Evolutionary conservation across 37 sponge, comb jelly and placozoan species (phyloP).

Genomic region (Ephydatia muelleri): DNA sequence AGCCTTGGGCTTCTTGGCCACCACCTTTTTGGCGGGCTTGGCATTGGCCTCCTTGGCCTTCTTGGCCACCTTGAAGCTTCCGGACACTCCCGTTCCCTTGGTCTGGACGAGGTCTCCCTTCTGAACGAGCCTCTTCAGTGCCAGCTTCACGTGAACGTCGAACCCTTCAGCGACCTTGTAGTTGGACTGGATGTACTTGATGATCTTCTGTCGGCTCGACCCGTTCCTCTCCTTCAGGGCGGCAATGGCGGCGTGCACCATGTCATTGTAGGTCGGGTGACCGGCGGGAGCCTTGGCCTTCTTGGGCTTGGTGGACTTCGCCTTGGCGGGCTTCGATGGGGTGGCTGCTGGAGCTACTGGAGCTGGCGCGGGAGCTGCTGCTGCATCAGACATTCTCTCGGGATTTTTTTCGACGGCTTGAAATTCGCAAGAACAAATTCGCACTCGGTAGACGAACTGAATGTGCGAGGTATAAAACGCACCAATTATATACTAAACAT

Average conservation of each 20-base stretch:
- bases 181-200: constrained; percentile 87
- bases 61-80: constrained; percentile 79
- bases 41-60: constrained; percentile 30
- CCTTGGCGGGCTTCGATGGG: constrained; percentile 5
- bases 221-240: constrained; percentile 77
- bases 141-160: constrained; percentile 71
- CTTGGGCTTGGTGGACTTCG: constrained; percentile 41
- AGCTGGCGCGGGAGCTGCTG: not conserved
- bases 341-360: not conserved
- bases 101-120: constrained; percentile 65
- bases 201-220: constrained; percentile 81
- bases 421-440: not conserved
- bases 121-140: constrained; percentile 66
- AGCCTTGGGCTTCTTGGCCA: constrained; percentile 35
- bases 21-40: constrained; percentile 16
- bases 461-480: not conserved
- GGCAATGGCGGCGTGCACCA: constrained; percentile 77
- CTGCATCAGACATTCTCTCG: not conserved
- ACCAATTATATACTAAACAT: not conserved
- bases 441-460: not conserved
- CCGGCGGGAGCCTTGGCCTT: constrained; percentile 57
- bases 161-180: constrained; percentile 70
- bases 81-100: constrained; percentile 87
- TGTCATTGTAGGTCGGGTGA: constrained; percentile 87
- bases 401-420: not conserved